These are phyloP conservation scores for Caenorhabditis sp. DNA, from an alignment of 2,888 invertebrate genomes.

Conservation along the genomic window DNA sequence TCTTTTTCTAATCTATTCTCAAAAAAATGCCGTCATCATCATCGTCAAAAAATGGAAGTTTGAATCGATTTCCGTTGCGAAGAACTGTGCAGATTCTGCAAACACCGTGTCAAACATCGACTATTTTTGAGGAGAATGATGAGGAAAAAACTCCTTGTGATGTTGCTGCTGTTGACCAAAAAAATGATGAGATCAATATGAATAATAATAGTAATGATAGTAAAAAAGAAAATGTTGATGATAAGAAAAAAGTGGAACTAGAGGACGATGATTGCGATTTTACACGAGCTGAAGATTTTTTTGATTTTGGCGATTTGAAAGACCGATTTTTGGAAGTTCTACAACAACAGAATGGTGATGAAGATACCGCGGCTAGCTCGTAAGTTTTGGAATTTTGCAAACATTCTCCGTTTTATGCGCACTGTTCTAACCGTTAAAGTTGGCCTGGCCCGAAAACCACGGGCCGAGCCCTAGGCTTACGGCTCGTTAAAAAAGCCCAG, in stretches of 20 bases:
- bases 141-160: not conserved
- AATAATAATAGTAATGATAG: no score
- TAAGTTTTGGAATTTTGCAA: constrained; percentile 26
- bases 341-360: not conserved
- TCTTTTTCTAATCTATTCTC: constrained; percentile 20
- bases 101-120: constrained; percentile 5
- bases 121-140: not conserved
- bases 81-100: constrained; percentile 13
- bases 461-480: no score
- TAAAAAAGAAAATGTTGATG: no score
- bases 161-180: no score
- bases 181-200: no score
- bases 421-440: no score
- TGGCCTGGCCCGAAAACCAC: no score
- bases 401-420: no score
- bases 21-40: no score
- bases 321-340: constrained; percentile 26
- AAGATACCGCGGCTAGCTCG: not conserved
- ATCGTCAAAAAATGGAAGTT: constrained; percentile 5
- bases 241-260: not conserved
- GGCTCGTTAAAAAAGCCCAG: no score
- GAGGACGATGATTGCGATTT: not conserved
- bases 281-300: not conserved
- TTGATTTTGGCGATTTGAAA: constrained; percentile 35
- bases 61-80: constrained; percentile 18